Evolutionary conservation across 2,113 vertebrate species (phyloP), one percentile per base, ranked within the genome.

Genomic region (Cyprinodon tularosa): DNA sequence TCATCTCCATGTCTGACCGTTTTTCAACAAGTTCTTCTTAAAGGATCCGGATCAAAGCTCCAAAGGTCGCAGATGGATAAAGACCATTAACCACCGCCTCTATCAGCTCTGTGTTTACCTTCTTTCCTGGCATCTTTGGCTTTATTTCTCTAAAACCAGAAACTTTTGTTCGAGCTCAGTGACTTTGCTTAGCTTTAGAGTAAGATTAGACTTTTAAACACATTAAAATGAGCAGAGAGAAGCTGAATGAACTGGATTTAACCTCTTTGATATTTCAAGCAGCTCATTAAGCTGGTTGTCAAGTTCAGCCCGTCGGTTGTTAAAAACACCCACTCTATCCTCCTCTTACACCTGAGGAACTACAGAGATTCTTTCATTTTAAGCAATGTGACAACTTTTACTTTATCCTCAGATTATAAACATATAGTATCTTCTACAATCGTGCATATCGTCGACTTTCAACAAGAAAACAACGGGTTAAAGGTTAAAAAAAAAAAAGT

Each of bases 1-100:
- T 82, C 84, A 82, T 1, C 40, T 3, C 38, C 74, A 5, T 12
- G 12, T 60, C 17, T 42, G 29, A 78, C 45, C 15, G 22, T 62
- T 67, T 75, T 66, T 22, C 84, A 81, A 88, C 36, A 37, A 36
- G 11, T 37, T 6, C 29, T 6, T 5, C 13, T 14, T 6, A 5
- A 62, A 4, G 60, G 60, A 12, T 37, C 22, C 36, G 61, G 29
- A 12, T 4, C 7, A 14, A 12, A 3, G 38, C 20, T 60, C 42
- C 12, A 71, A 38, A 53, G 75, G 62, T 77, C 65, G 4, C 39
- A 47, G 13, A 29, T 4, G 44, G 22, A 67, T 36, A 48, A 36
- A 48, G 2, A 57, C 17, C 29, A n/a, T n/a, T 57, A 53, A 53
- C 14, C 15, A 29, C 29, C 29, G 29, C 29, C 29, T 29, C 29